Evolutionary conservation across 1,140 invertebrate genomes (phyloP).

Genomic region (Maconellicoccus hirsutus): DNA sequence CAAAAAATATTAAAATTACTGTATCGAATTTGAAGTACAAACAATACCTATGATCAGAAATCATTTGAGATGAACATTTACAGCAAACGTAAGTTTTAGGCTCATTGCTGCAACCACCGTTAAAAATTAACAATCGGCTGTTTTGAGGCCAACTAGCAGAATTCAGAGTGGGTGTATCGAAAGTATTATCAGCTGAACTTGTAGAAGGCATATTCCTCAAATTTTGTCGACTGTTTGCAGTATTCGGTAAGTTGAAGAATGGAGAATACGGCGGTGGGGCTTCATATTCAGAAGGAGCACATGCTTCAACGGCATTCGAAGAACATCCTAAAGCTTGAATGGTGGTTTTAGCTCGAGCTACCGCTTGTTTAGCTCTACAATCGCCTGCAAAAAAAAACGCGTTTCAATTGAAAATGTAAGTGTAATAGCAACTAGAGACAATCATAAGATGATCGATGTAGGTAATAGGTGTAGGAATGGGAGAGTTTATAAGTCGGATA

Average conservation of each 20-base stretch:
- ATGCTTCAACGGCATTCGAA: background rate
- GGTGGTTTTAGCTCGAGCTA: background rate
- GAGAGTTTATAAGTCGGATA: too few relatives aligned
- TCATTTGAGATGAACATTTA: conserved; percentile 10
- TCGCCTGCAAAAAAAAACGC: conserved; percentile 5
- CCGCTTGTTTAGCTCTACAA: background rate
- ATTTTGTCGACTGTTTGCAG: background rate
- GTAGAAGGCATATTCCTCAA: background rate
- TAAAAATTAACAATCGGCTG: too few relatives aligned
- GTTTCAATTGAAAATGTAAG: too few relatives aligned
- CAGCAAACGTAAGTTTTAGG: conserved; percentile 1
- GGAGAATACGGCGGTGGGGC: conserved; percentile 12
- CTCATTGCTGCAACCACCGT: background rate
- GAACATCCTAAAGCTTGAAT: conserved; percentile 15
- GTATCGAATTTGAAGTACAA: too few relatives aligned
- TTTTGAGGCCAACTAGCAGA: background rate
- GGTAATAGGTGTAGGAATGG: too few relatives aligned
- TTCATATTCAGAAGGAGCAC: background rate
- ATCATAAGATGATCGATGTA: too few relatives aligned
- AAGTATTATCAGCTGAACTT: too few relatives aligned
- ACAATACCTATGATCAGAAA: conserved; percentile 7
- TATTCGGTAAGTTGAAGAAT: background rate
- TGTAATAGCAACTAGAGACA: too few relatives aligned
- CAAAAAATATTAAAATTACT: too few relatives aligned
- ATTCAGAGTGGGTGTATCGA: too few relatives aligned